A percentile compares a stretch with the other conserved stretches of the same genome.
phyloP scores from a whole-genome alignment of 2,113 vertebrate genomes.

The Balaenoptera acutorostrata region DNA sequence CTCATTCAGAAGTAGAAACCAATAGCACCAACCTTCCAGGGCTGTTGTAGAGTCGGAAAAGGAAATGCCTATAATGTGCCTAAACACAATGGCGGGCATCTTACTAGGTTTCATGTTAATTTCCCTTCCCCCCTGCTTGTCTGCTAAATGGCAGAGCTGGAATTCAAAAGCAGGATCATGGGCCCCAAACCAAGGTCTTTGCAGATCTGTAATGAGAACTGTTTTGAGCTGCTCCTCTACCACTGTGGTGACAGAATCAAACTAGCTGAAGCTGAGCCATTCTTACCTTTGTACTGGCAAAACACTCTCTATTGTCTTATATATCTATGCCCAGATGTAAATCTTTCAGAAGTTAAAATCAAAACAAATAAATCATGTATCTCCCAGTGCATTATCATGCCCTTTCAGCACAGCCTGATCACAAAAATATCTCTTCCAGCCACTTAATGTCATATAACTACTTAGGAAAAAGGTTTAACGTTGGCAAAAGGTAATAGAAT shows the following conservation, averaged over 20 bases:
- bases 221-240: background rate
- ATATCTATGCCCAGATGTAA: background rate
- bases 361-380: slow-evolving; percentile 2
- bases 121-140: background rate
- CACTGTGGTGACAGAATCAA: background rate
- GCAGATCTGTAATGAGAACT: background rate
- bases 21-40: background rate
- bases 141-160: background rate
- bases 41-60: background rate
- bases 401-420: background rate
- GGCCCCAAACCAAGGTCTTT: background rate
- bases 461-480: background rate
- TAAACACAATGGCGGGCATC: background rate
- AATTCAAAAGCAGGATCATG: background rate
- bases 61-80: background rate
- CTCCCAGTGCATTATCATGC: slow-evolving; percentile 13
- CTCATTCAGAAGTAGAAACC: background rate
- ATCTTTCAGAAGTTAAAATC: slow-evolving; percentile 28
- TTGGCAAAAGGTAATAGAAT: slow-evolving; percentile 27
- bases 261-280: background rate
- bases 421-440: slow-evolving; percentile 34
- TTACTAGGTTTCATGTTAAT: background rate
- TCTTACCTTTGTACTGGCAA: background rate
- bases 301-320: background rate
- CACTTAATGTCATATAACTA: slow-evolving; percentile 15